Evolutionary conservation across 1,140 invertebrate genomes (phyloP), one percentile per base, ranked within the genome.

Genomic region (Dendroctonus ponderosae): DNA sequence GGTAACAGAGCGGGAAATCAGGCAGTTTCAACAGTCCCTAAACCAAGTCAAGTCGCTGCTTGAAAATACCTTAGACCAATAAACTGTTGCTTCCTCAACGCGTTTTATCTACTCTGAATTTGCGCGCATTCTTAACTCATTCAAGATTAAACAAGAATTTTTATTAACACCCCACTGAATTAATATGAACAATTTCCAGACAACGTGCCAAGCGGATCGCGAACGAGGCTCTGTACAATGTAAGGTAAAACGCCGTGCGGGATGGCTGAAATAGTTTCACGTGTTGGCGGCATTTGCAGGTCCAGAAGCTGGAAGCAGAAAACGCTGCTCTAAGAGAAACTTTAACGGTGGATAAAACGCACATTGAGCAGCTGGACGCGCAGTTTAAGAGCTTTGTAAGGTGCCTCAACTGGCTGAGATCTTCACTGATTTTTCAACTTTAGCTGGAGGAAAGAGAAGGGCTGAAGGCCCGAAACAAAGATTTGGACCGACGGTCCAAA

Each of bases 341-440:
- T 1, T 15, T 68, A 9, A 58, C 39, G 11, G 51, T 62, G 12
- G 62, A 65, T 48, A 71, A 73, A 68, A 62, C 26, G 41, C 66
- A 73, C 57, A 66, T 73, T n/a, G 64, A 70, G 53, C 53, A 73
- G 40, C 51, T 74, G 68, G 71, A 74, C 50, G 56, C 52, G 52
- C 62, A 73, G 58, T 71, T 73, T 60, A 66, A 70, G 39, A 53
- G 50, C 41, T 71, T 70, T 64, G 70, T 71, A 71, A 62, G 70
- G 51, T 8, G 11, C 39, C 39, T 8, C 1, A 56, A 39, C 9
- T 56, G 53, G 40, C 48, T 62, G 14, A 38, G 8, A 52, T 0
- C 8, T 52, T 12, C 9, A 52, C 8, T 52, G 9, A 12, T 12
- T 59, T 59, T 50, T 65, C 46, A 3, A 49, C 43, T 43, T 26